Base-by-base conservation (phyloP, 2,113 vertebrate genomes). In the Lota lota region DNA sequence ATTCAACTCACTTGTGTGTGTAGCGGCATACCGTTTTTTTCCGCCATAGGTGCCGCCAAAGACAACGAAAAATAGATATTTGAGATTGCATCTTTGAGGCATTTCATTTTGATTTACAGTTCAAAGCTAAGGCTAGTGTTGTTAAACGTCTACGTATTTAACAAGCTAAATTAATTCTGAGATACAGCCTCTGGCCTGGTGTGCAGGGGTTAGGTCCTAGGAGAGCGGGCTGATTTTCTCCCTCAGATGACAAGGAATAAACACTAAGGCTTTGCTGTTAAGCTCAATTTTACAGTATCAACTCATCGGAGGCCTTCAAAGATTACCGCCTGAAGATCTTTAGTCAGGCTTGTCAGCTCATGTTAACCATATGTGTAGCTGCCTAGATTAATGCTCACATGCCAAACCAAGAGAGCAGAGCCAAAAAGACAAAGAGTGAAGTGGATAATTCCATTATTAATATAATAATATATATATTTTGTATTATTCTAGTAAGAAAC, bases 291-390 rank as follows among this genome's bases (percentile, higher is more conserved):
- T 81, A 79, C 80, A 83, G 80, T 22, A 79, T 82, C 80, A 65
- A 51, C 76, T 81, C 81, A 81, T 81, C 72, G 24, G 72, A 73
- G 78, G 74, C 77, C 51, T 81, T 81, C 73, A 82, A 82, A 85
- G 77, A 88, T 83, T 77, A 74, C 71, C 77, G 73, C 76, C 70
- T 57, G 72, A 67, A 80, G 77, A 76, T 83, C 75, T 80, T 83
- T 83, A 73, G 78, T 84, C 82, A 82, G 79, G 83, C 85, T 72
- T 81, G 87, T 87, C 82, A 69, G 70, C 82, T 79, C 79, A 67
- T 56, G 78, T 90, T 89, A 86, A 74, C 72, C 60, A 15, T 66
- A 73, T 57, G 69, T 70, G 69, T 76, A 64, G 76, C 74, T 81
- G 79, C 75, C 77, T 68, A 75, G 70, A 84, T 74, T 69, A 82